Base-by-base conservation (phyloP, 2,113 vertebrate genomes). In the Rhinolophus ferrumequinum region DNA sequence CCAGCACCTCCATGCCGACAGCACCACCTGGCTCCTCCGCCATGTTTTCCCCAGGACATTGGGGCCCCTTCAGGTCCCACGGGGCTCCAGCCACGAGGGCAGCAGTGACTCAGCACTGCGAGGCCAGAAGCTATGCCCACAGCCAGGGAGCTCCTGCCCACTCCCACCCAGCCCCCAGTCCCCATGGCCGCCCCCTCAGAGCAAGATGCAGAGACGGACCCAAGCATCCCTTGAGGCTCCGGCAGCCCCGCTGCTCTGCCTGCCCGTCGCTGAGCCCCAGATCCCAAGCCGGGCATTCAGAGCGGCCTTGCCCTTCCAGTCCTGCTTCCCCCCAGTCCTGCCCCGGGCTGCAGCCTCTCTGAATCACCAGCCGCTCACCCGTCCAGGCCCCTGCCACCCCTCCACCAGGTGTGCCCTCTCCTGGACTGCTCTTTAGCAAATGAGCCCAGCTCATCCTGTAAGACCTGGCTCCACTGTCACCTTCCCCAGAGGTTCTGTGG, bases 31-130 rank as follows among this genome's bases (percentile, higher is more conserved):
- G 35, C 33, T 19, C 47, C 47, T 50, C 72, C 26, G 8, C 70
- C 21, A 15, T 0, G 0, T 41, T 30, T 18, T 4, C 44, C 6
- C 12, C 86, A 5, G 5, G 54, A 6, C 47, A 14, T 2, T 26
- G 19, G 0, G 41, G 54, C 56, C 9, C 24, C 22, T 52, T 69
- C 6, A 13, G 30, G 35, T 82, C 79, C 44, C 24, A 3, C 3
- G 26, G 69, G 66, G n/a, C 9, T 10, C 21, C 26, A 62, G 58
- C 2, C 5, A 1, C 1, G 4, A 66, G 33, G 44, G 6, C 2
- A 4, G 54, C 6, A 33, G 47, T 12, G 72, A 28, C 8, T 15
- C 28, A 77, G 21, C 9, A 0, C 38, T 6, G 6, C 33, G 76
- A 56, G 0, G 2, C n/a, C 0, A 3, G 2, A 10, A 85, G 8